phyloP scores from a whole-genome alignment of 2,888 invertebrate genomes.

The Dione juno region DNA sequence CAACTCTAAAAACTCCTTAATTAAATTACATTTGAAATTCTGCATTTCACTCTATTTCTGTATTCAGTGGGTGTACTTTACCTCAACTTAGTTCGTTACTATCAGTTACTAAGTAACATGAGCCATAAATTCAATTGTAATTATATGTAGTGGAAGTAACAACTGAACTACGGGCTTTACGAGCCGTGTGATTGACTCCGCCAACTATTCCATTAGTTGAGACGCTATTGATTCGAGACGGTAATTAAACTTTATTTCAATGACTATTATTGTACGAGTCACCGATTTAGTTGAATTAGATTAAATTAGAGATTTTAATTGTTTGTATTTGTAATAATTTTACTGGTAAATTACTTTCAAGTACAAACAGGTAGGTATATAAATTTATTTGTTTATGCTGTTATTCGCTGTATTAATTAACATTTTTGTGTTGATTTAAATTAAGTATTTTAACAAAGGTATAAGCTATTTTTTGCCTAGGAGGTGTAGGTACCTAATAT shows the following conservation, averaged over 20 bases:
- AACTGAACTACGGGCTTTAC: constrained; percentile 59
- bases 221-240: constrained; percentile 51
- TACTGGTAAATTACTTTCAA: no score
- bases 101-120: constrained; percentile 44
- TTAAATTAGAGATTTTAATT: not conserved
- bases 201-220: constrained; percentile 50
- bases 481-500: no score
- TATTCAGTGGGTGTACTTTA: not conserved
- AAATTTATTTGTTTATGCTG: not conserved
- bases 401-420: no score
- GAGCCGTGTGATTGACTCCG: constrained; percentile 66
- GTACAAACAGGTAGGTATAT: not conserved
- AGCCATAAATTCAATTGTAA: constrained; percentile 77
- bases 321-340: not conserved
- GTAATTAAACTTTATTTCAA: constrained; percentile 50
- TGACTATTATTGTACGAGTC: constrained; percentile 33
- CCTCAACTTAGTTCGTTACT: constrained; percentile 18
- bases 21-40: not conserved
- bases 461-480: no score
- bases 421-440: no score
- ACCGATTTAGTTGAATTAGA: constrained; percentile 17
- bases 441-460: no score
- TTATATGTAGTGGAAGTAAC: constrained; percentile 83
- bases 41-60: not conserved
- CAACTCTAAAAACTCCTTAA: no score